These are phyloP conservation scores for Vesta saturnalis DNA, from an alignment of 2,888 invertebrate species.

Conservation along the genomic window DNA sequence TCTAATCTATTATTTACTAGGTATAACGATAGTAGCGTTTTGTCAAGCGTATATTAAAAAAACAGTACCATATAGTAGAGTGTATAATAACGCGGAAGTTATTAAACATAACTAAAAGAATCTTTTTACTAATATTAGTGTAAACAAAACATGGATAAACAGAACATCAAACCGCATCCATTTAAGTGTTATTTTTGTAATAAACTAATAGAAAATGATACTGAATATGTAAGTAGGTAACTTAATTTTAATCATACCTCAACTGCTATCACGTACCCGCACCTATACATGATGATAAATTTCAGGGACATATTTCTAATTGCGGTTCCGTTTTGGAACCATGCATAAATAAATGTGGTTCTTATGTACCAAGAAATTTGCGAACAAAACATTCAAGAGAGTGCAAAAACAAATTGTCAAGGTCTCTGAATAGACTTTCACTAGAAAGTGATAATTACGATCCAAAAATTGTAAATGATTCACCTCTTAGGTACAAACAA, in stretches of 20 bases:
- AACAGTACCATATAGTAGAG: not conserved
- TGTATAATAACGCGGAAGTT: conserved; percentile 5
- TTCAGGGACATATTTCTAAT: conserved; percentile 72
- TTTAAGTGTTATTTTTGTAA: conserved; percentile 75
- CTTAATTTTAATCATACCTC: conserved; percentile 1
- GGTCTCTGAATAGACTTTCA: conserved; percentile 14
- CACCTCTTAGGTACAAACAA: not conserved
- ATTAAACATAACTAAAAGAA: not conserved
- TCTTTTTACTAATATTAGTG: not conserved
- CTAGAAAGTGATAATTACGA: not conserved
- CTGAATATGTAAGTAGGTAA: conserved; percentile 66
- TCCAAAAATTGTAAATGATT: conserved; percentile 1
- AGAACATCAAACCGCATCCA: conserved; percentile 8
- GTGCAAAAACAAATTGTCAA: conserved; percentile 55
- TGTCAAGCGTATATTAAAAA: conserved; percentile 3
- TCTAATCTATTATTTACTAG: conserved; percentile 17
- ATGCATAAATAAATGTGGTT: conserved; percentile 75
- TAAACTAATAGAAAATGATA: conserved; percentile 72
- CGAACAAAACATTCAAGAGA: conserved; percentile 67
- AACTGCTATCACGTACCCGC: conserved; percentile 22
- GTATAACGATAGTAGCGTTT: conserved; percentile 1
- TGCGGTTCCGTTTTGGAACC: conserved; percentile 79
- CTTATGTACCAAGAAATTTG: conserved; percentile 74
- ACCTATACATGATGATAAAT: too few species aligned
- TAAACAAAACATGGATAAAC: not conserved